Percentiles rank a stretch among this genome's conserved stretches.
These are phyloP conservation scores for Agapostemon virescens DNA, from an alignment of 2,888 invertebrate species.

Conservation along the genomic window DNA sequence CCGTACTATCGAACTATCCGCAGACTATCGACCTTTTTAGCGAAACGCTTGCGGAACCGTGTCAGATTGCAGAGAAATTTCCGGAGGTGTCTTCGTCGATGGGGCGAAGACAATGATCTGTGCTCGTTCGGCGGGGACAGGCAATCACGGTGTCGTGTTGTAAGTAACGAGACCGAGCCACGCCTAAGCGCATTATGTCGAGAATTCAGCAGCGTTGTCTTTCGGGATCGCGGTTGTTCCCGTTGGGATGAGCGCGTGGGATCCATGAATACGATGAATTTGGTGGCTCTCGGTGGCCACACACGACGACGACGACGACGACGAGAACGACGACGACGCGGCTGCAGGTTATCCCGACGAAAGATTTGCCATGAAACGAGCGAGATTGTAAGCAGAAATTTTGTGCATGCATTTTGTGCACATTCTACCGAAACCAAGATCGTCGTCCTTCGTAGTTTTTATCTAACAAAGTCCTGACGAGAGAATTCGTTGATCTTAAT, in stretches of 20 bases:
- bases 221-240: constrained; percentile 53
- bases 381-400: constrained; percentile 68
- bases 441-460: too few species aligned
- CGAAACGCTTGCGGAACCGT: too few species aligned
- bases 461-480: too few species aligned
- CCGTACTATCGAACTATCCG: too few species aligned
- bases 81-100: not conserved
- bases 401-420: too few species aligned
- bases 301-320: too few species aligned
- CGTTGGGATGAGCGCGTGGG: constrained; percentile 71
- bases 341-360: constrained; percentile 65
- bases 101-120: constrained; percentile 16
- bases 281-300: constrained; percentile 69
- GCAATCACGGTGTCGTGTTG: not conserved
- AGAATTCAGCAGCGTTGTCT: constrained; percentile 48
- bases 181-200: constrained; percentile 47
- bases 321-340: constrained; percentile 70
- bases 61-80: too few species aligned
- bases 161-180: constrained; percentile 38
- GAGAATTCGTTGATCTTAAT: too few species aligned
- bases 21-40: too few species aligned
- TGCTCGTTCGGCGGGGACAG: constrained; percentile 23
- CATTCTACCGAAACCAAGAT: too few species aligned
- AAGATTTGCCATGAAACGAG: constrained; percentile 72
- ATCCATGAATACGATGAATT: constrained; percentile 72